Conservation (phyloP, 2,797 vertebrate genomes). For the Sarcoramphus papa region DNA sequence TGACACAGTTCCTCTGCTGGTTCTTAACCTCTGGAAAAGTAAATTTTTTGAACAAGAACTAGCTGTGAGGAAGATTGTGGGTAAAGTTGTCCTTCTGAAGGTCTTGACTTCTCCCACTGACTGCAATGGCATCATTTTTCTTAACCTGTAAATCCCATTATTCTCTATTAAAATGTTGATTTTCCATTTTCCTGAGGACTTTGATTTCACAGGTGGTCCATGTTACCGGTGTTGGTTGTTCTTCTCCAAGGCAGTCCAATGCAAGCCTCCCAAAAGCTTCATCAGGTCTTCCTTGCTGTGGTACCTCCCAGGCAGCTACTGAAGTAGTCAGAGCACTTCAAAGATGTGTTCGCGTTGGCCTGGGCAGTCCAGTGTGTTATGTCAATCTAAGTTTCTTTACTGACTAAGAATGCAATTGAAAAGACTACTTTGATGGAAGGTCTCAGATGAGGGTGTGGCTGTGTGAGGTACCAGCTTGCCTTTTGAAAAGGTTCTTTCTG, state of each 20-base stretch:
- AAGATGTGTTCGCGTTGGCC: rapidly evolving
- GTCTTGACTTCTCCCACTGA: neutral
- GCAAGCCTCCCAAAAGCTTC: neutral
- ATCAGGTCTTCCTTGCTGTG: neutral
- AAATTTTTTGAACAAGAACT: neutral
- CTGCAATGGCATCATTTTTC: neutral
- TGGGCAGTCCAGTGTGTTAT: neutral
- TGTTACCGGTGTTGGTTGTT: neutral
- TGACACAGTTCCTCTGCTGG: neutral
- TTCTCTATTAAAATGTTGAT: neutral
- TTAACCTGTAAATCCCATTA: neutral
- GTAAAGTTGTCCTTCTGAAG: neutral
- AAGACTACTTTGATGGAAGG: neutral
- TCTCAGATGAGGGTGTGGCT: neutral
- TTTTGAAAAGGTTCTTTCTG: neutral
- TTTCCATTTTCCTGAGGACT: neutral
- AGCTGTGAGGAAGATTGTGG: neutral
- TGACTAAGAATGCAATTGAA: neutral
- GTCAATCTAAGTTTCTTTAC: neutral
- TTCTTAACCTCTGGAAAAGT: neutral
- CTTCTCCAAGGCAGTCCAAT: neutral
- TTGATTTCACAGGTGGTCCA: neutral
- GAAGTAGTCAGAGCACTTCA: neutral
- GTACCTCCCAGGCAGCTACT: neutral
- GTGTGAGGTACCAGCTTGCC: neutral